A percentile compares a stretch with the other conserved stretches of the same genome.
Evolutionary conservation across 2,113 vertebrate species (phyloP).

Genomic region (Triplophysa rosa): DNA sequence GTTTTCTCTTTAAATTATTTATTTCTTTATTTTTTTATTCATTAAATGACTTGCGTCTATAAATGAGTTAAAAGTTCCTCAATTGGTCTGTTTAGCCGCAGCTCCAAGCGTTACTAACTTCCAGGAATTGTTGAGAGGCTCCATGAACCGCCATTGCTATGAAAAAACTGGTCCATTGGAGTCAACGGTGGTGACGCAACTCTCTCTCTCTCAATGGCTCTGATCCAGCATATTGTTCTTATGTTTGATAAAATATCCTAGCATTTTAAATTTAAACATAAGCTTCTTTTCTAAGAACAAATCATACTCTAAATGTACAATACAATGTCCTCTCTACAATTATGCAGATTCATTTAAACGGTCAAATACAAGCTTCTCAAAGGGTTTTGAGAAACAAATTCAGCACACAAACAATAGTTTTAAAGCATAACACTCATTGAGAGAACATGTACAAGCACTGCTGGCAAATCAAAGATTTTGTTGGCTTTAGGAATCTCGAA

Average conservation of each 20-base stretch:
- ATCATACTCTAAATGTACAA: neutral
- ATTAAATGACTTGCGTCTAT: too few species aligned
- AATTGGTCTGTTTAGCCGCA: too few species aligned
- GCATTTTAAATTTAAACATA: constrained; percentile 29
- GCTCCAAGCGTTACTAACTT: too few species aligned
- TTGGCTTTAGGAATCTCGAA: neutral
- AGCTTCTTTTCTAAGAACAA: constrained; percentile 43
- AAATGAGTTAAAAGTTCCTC: too few species aligned
- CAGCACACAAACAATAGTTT: neutral
- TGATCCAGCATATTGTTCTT: constrained; percentile 9
- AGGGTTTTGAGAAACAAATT: neutral
- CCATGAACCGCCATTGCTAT: too few species aligned
- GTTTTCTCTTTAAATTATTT: too few species aligned
- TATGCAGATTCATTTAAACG: neutral
- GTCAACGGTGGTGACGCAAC: too few species aligned
- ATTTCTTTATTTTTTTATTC: too few species aligned
- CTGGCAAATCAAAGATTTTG: neutral
- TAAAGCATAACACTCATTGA: neutral
- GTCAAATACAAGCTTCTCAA: constrained; percentile 1
- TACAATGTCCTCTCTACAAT: neutral
- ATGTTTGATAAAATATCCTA: constrained; percentile 11
- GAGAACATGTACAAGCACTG: neutral
- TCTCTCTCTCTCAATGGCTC: too few species aligned
- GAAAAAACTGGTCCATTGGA: too few species aligned
- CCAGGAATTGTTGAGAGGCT: too few species aligned